Evolutionary conservation across 2,113 vertebrate genomes (phyloP).

Genomic region (Dicerorhinus sumatrensis): DNA sequence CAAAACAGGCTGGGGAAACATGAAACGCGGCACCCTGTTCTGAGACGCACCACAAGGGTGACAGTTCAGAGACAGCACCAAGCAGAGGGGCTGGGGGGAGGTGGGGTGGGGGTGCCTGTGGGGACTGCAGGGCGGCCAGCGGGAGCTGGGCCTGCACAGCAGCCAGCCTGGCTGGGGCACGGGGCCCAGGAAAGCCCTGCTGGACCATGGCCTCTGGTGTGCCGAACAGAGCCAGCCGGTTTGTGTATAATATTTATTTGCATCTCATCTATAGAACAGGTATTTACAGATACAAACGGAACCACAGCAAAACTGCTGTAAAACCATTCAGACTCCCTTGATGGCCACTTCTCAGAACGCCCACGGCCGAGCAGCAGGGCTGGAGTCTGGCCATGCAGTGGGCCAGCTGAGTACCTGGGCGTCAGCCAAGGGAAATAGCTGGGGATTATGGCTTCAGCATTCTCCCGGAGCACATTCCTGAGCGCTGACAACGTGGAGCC

Average conservation of each 20-base stretch:
- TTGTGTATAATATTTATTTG: conserved; percentile 73
- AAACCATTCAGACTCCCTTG: neutral
- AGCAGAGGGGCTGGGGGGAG: neutral
- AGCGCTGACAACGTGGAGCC: conserved; percentile 59
- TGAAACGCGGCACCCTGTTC: neutral
- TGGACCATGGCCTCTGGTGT: neutral
- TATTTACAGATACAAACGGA: conserved; percentile 68
- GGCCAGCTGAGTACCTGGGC: conserved; percentile 73
- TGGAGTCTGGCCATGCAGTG: neutral
- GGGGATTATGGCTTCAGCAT: conserved; percentile 74
- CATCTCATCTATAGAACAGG: conserved; percentile 61
- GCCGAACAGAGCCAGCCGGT: neutral
- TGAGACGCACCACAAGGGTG: neutral
- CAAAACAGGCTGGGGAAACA: neutral
- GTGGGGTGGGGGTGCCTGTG: fast-evolving
- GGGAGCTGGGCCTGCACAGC: neutral
- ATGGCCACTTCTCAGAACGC: neutral
- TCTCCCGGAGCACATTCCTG: conserved; percentile 78
- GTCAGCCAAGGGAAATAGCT: conserved; percentile 73
- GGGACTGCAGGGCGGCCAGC: neutral
- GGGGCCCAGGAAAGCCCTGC: fast-evolving
- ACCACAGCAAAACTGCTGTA: neutral
- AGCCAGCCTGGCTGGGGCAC: neutral
- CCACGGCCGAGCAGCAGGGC: neutral
- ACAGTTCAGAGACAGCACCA: neutral